Percentiles rank a stretch among this genome's conserved stretches.
These are phyloP conservation scores for Zaprionus ghesquierei DNA, from an alignment of 1,140 invertebrate genomes.

Conservation along the genomic window DNA sequence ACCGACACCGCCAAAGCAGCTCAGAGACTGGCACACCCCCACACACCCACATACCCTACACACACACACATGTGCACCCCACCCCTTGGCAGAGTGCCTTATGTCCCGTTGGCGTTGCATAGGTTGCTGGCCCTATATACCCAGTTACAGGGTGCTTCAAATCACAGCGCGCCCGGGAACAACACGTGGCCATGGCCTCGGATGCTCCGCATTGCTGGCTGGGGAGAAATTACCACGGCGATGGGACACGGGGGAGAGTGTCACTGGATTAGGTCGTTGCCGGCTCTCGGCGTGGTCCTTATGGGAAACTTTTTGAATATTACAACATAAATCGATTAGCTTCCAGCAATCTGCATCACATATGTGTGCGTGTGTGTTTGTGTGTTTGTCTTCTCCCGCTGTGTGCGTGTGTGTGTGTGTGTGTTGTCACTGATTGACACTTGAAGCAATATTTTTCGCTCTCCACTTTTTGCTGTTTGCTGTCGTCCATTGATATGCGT, in stretches of 20 bases:
- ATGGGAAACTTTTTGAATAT: conserved; percentile 80
- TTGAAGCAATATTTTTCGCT: conserved; percentile 74
- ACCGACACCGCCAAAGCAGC: conserved; percentile 40
- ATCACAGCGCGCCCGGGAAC: conserved; percentile 14
- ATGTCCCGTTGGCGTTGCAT: conserved; percentile 2
- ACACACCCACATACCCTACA: neutral
- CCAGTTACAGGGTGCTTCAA: conserved; percentile 49
- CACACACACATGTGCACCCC: conserved; percentile 51
- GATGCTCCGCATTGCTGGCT: conserved; percentile 15
- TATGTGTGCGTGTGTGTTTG: conserved; percentile 2
- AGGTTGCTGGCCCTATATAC: conserved; percentile 32
- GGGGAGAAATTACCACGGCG: conserved; percentile 64
- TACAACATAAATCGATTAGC: conserved; percentile 81
- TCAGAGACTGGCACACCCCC: conserved; percentile 9
- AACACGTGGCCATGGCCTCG: conserved; percentile 48
- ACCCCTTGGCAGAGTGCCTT: conserved; percentile 13
- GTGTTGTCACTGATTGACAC: conserved; percentile 74
- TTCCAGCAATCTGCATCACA: conserved; percentile 62
- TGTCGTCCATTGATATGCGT: conserved; percentile 67
- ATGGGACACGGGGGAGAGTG: conserved; percentile 67
- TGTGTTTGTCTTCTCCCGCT: conserved; percentile 5
- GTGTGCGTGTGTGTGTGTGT: conserved; percentile 45
- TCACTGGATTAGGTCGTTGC: conserved; percentile 70
- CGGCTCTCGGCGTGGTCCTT: conserved; percentile 51
- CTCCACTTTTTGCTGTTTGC: conserved; percentile 64